Percentiles rank a stretch among this genome's conserved stretches.
These are phyloP conservation scores for Apis cerana DNA, from an alignment of 1,140 invertebrate species.

Conservation along the genomic window DNA sequence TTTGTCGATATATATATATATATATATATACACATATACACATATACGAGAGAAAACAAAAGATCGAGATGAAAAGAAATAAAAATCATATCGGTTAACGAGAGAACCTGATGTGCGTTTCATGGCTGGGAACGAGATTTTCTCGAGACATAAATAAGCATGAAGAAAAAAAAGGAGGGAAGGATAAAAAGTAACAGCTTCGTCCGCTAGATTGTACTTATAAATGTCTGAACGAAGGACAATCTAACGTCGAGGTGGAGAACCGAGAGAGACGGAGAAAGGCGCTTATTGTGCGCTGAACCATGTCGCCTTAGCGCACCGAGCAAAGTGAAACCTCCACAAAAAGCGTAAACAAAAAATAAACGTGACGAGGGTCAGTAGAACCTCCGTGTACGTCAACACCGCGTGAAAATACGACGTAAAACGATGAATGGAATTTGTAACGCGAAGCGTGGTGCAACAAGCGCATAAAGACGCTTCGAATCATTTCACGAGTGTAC, in stretches of 20 bases:
- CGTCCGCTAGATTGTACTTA: slow-evolving; percentile 49
- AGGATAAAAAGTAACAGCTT: slow-evolving; percentile 44
- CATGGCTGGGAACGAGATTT: slow-evolving; percentile 43
- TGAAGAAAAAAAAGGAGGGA: slow-evolving; percentile 11
- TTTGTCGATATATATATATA: too few species aligned
- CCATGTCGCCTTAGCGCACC: slow-evolving; percentile 49
- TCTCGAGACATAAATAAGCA: slow-evolving; percentile 39
- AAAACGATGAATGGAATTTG: slow-evolving; percentile 34
- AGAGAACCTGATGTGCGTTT: slow-evolving; percentile 19
- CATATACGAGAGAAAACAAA: not conserved
- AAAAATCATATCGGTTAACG: slow-evolving; percentile 11
- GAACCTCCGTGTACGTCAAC: slow-evolving; percentile 41
- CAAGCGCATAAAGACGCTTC: slow-evolving; percentile 4
- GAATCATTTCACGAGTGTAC: not conserved
- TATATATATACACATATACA: too few species aligned
- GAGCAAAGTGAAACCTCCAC: slow-evolving; percentile 44
- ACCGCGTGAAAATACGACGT: slow-evolving; percentile 42
- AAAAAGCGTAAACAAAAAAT: slow-evolving; percentile 47
- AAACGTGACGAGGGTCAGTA: slow-evolving; percentile 49
- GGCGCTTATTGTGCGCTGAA: slow-evolving; percentile 49
- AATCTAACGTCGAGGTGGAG: slow-evolving; percentile 29
- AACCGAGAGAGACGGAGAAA: slow-evolving; percentile 47
- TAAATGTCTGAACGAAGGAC: slow-evolving; percentile 55
- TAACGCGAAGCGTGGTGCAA: not conserved
- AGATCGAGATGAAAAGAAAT: not conserved